phyloP scores from a whole-genome alignment of 2,113 vertebrate species.

The Dasypus novemcinctus region DNA sequence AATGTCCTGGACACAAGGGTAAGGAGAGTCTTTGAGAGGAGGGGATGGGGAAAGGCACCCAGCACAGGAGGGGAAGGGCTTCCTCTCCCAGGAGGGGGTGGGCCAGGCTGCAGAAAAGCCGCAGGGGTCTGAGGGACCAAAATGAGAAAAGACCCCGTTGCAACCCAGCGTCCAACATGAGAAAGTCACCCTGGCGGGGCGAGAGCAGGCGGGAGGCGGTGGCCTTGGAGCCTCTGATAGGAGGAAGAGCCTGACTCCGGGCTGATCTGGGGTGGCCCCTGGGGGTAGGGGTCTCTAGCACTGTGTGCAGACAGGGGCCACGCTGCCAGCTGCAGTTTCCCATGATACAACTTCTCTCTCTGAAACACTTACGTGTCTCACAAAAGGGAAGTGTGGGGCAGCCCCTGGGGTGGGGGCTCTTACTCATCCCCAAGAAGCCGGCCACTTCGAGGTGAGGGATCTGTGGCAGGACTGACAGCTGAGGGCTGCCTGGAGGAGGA shows the following conservation, averaged over 20 bases:
- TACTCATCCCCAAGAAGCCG: background rate
- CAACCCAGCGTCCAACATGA: background rate
- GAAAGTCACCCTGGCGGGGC: accelerated
- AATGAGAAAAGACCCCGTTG: background rate
- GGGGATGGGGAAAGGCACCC: accelerated
- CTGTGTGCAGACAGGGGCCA: background rate
- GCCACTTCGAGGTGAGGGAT: background rate
- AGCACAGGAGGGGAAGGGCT: too few species aligned
- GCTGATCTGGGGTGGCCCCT: background rate
- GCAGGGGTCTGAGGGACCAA: background rate
- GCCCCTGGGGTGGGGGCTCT: background rate
- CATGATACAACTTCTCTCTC: background rate
- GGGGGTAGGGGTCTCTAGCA: background rate
- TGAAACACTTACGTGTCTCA: background rate
- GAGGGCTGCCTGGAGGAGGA: background rate
- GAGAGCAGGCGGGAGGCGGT: background rate
- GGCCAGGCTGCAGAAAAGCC: background rate
- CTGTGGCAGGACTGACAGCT: background rate
- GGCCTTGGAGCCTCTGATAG: background rate
- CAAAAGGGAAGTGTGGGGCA: background rate
- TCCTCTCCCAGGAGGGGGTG: background rate
- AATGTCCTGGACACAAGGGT: too few species aligned
- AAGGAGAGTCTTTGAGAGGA: background rate
- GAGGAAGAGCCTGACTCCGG: accelerated
- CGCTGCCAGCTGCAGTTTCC: background rate